Conservation (phyloP, 2,113 vertebrate genomes). For the Semicossyphus pulcher region DNA sequence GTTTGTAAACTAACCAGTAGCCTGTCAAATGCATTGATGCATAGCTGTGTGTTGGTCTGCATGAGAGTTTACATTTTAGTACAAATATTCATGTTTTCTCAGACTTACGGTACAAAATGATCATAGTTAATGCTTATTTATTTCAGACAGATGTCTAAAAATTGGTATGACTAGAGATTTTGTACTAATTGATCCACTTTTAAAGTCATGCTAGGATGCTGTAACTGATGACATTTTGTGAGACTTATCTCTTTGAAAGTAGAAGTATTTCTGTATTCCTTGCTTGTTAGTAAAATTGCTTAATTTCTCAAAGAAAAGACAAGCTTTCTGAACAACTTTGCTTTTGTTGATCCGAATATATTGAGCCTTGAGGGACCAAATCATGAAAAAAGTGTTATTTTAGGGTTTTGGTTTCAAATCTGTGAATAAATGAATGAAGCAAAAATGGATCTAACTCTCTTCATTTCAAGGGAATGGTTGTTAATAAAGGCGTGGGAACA, state of each 20-base stretch:
- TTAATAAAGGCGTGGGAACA: slow-evolving; percentile 51
- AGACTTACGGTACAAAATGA: slow-evolving; percentile 55
- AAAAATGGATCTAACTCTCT: slow-evolving; percentile 28
- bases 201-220: slow-evolving; percentile 64
- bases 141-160: slow-evolving; percentile 60
- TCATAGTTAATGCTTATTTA: slow-evolving; percentile 61
- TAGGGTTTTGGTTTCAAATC: slow-evolving; percentile 80
- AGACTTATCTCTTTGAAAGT: slow-evolving; percentile 72
- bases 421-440: slow-evolving; percentile 84
- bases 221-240: slow-evolving; percentile 72
- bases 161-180: slow-evolving; percentile 69
- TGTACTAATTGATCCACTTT: slow-evolving; percentile 74
- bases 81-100: slow-evolving; percentile 68
- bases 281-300: slow-evolving; percentile 77
- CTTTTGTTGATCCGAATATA: slow-evolving; percentile 75
- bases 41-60: slow-evolving; percentile 80
- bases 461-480: slow-evolving; percentile 41
- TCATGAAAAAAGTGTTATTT: slow-evolving; percentile 77
- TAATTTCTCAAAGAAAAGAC: slow-evolving; percentile 59
- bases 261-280: slow-evolving; percentile 76
- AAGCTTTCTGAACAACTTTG: slow-evolving; percentile 70
- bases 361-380: slow-evolving; percentile 82
- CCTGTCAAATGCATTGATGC: slow-evolving; percentile 75
- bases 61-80: slow-evolving; percentile 79
- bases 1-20: slow-evolving; percentile 77